A percentile compares a stretch with the other conserved stretches of the same genome.
Conservation (phyloP, 2,113 vertebrate genomes). For the Chauna torquata region DNA sequence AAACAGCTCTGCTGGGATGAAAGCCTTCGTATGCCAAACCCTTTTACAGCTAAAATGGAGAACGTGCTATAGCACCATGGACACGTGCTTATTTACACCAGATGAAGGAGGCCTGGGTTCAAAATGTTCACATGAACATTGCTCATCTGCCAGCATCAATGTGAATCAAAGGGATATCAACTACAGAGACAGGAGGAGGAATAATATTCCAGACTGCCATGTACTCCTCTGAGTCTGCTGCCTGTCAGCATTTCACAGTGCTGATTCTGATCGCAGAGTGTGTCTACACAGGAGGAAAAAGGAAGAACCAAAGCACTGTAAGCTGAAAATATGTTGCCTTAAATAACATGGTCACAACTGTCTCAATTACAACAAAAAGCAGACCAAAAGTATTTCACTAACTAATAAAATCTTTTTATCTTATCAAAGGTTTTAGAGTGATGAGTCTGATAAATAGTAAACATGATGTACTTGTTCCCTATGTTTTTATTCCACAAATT, state of each 20-base stretch:
- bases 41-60: background rate
- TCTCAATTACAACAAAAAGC: background rate
- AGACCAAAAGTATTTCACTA: background rate
- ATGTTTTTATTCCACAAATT: background rate
- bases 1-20: background rate
- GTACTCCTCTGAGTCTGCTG: background rate
- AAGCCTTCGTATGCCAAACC: background rate
- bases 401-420: background rate
- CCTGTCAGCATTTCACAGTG: background rate
- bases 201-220: background rate
- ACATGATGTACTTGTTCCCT: background rate
- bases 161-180: background rate
- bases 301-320: background rate
- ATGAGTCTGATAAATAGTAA: background rate
- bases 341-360: background rate
- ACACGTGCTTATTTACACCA: background rate
- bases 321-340: background rate
- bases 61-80: background rate
- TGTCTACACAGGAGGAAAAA: background rate
- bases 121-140: background rate
- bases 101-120: background rate
- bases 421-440: background rate
- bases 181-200: background rate
- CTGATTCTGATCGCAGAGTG: background rate
- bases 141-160: conserved; percentile 4